These are phyloP conservation scores for Doryteuthis pealeii DNA, from an alignment of 1,140 invertebrate species.

Conservation along the genomic window DNA sequence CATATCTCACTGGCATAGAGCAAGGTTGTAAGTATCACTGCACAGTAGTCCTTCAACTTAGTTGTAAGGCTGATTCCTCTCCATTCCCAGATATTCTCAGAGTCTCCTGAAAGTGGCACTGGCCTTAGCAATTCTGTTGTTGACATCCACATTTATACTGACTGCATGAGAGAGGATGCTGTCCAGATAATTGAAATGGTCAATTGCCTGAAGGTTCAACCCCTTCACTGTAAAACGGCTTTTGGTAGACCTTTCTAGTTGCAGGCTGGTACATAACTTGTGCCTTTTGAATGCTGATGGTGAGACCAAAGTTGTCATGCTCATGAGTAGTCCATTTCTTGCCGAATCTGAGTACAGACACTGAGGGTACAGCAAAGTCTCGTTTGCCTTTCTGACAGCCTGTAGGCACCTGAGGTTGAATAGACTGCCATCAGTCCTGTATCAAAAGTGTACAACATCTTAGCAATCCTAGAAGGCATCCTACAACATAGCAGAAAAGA, in stretches of 20 bases:
- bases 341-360: conserved; percentile 4
- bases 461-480: no score
- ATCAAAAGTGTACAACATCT: conserved; percentile 14
- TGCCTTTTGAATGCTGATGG: no score
- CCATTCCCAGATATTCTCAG: conserved; percentile 17
- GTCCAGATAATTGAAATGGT: conserved; percentile 13
- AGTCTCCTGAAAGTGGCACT: conserved; percentile 19
- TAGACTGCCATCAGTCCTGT: conserved; percentile 17
- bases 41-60: no score
- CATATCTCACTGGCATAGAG: no score
- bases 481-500: no score
- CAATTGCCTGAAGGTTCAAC: conserved; percentile 10
- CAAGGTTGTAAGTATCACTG: no score
- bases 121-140: conserved; percentile 21
- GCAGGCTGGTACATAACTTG: no score
- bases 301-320: conserved; percentile 14
- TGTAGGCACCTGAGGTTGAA: conserved; percentile 17
- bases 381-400: conserved; percentile 10
- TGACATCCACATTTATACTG: conserved; percentile 5
- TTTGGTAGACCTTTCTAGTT: no score
- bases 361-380: neutral
- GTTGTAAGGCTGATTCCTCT: no score
- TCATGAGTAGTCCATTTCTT: conserved; percentile 11
- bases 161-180: conserved; percentile 3
- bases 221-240: conserved; percentile 5